Evolutionary conservation across 2,797 vertebrate species (phyloP).

Genomic region (Hephaestus fuliginosus): DNA sequence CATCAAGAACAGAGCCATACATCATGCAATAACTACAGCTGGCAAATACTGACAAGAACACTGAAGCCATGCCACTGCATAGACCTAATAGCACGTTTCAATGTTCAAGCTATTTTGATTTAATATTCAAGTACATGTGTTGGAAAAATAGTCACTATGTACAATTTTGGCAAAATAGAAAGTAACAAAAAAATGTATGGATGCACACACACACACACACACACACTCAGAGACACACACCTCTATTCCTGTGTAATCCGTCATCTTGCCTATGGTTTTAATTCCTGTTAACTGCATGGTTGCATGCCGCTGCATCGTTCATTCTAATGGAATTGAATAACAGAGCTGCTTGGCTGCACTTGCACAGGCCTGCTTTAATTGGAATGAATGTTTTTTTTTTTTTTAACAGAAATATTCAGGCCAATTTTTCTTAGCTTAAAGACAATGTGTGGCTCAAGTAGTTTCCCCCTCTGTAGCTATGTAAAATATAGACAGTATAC

Average conservation of each 20-base stretch:
- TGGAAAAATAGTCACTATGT: conserved; percentile 62
- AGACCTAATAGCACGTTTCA: conserved; percentile 62
- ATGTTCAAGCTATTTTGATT: conserved; percentile 70
- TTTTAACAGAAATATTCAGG: conserved; percentile 68
- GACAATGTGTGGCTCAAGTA: conserved; percentile 54
- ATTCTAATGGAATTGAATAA: conserved; percentile 90
- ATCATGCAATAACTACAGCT: conserved; percentile 84
- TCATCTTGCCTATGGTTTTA: conserved; percentile 89
- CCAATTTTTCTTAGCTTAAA: conserved; percentile 70
- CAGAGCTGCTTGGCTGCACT: conserved; percentile 86
- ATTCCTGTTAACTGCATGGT: conserved; percentile 90
- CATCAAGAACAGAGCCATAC: conserved; percentile 79
- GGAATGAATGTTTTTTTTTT: conserved; percentile 81
- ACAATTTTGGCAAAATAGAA: conserved; percentile 56
- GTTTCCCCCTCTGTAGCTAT: neutral
- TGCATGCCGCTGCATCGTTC: conserved; percentile 86
- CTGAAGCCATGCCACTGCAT: conserved; percentile 62
- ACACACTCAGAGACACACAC: conserved; percentile 61
- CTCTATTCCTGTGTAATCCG: conserved; percentile 84
- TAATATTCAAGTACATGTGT: conserved; percentile 76
- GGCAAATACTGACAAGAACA: conserved; percentile 81
- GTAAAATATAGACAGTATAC: neutral
- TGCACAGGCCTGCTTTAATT: conserved; percentile 86
- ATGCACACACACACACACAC: conserved; percentile 50
- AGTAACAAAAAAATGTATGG: conserved; percentile 41